Percentiles rank a stretch among this genome's conserved stretches.
phyloP scores from a whole-genome alignment of 2,113 vertebrate genomes.

The Indicator maculatus region DNA sequence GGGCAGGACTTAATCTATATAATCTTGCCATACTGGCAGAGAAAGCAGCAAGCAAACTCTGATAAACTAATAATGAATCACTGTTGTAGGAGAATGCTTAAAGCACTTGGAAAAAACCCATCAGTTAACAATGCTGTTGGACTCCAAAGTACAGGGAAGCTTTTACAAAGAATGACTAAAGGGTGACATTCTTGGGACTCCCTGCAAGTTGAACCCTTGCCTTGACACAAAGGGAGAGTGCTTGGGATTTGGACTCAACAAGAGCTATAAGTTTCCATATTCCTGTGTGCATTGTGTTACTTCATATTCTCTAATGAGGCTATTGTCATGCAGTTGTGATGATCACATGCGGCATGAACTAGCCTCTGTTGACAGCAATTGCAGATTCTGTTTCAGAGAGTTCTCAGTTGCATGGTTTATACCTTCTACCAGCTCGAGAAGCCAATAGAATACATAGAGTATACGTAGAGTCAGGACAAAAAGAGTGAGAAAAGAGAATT shows the following conservation, averaged over 20 bases:
- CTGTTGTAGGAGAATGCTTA: not conserved
- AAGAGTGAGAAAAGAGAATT: not conserved
- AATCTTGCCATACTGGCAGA: not conserved
- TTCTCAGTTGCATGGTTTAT: not conserved
- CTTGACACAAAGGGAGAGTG: not conserved
- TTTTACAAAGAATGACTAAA: not conserved
- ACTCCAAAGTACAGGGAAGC: not conserved
- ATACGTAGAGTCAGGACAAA: not conserved
- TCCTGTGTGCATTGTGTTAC: not conserved
- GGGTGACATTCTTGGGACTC: not conserved
- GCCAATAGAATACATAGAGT: not conserved
- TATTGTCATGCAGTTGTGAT: not conserved
- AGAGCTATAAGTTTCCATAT: not conserved
- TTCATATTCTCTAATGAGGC: not conserved
- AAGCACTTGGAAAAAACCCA: not conserved
- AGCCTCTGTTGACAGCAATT: rapidly evolving
- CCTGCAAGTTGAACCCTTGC: not conserved
- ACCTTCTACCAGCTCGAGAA: not conserved
- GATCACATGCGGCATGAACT: not conserved
- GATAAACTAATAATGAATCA: not conserved
- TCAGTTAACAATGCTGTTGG: not conserved
- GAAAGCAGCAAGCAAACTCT: not conserved
- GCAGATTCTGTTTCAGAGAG: not conserved
- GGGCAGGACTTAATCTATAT: not conserved
- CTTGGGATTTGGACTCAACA: not conserved